Evolutionary conservation across 1,140 invertebrate species (phyloP).

Genomic region (Periplaneta americana): DNA sequence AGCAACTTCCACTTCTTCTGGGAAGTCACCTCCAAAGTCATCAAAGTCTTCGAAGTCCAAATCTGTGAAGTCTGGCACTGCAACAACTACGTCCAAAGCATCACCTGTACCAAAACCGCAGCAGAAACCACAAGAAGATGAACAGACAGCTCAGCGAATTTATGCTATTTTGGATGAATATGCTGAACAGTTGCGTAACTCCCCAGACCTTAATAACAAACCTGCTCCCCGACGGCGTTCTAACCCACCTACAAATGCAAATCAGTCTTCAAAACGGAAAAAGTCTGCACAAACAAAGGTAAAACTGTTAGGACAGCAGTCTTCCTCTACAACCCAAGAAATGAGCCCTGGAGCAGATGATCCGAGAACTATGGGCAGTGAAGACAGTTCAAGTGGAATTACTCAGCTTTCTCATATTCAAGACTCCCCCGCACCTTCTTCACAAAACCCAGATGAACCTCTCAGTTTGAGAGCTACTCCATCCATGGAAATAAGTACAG

Average conservation of each 20-base stretch:
- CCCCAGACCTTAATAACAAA: constrained; percentile 73
- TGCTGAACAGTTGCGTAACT: constrained; percentile 71
- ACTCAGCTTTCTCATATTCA: constrained; percentile 48
- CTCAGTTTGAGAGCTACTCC: background rate
- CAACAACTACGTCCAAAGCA: constrained; percentile 50
- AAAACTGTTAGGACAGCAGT: constrained; percentile 44
- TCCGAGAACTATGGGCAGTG: constrained; percentile 59
- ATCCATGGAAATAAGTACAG: constrained; percentile 18
- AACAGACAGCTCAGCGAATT: constrained; percentile 73
- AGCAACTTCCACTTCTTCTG: constrained; percentile 32
- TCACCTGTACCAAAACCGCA: constrained; percentile 59
- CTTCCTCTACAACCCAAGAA: constrained; percentile 40
- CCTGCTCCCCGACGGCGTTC: constrained; percentile 67
- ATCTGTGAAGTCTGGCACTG: constrained; percentile 47
- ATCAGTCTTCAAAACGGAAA: constrained; percentile 63
- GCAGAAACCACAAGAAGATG: constrained; percentile 74
- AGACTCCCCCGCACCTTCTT: constrained; percentile 28
- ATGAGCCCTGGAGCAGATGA: constrained; percentile 57
- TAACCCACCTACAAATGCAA: constrained; percentile 66
- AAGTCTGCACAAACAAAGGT: constrained; percentile 56
- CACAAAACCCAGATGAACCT: background rate
- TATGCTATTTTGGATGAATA: constrained; percentile 76
- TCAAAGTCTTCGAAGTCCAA: constrained; percentile 49
- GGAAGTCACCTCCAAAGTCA: constrained; percentile 44
- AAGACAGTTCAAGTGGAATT: constrained; percentile 62